Percentiles rank a stretch among this genome's conserved stretches.
Evolutionary conservation across 1,140 invertebrate species (phyloP).

Genomic region (Pectinophora gossypiella): DNA sequence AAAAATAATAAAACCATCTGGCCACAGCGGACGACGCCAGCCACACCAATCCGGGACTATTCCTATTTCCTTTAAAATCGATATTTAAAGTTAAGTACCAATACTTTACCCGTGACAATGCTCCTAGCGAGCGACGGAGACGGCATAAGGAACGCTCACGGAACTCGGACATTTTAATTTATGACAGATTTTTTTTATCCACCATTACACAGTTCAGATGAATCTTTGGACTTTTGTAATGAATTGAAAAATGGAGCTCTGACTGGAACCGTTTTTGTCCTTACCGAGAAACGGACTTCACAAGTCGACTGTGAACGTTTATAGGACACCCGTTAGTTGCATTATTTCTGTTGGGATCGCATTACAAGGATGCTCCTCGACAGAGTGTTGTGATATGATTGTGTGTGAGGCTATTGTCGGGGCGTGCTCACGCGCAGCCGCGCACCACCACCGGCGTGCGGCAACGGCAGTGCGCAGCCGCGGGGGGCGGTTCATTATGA

Average conservation of each 20-base stretch:
- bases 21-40: constrained; percentile 31
- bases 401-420: constrained; percentile 39
- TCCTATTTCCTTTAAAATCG: constrained; percentile 52
- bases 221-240: constrained; percentile 63
- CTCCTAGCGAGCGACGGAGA: constrained; percentile 41
- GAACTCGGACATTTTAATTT: constrained; percentile 69
- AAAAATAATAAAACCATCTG: constrained; percentile 67
- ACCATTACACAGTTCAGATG: constrained; percentile 59
- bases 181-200: constrained; percentile 61
- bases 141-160: constrained; percentile 31
- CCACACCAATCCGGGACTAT: constrained; percentile 49
- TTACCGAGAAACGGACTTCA: constrained; percentile 69
- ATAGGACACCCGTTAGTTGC: constrained; percentile 35
- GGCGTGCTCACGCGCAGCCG: constrained; percentile 34
- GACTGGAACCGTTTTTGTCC: constrained; percentile 52
- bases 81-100: constrained; percentile 66
- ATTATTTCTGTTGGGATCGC: constrained; percentile 41
- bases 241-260: constrained; percentile 64
- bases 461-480: constrained; percentile 24
- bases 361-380: constrained; percentile 45
- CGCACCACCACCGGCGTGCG: constrained; percentile 18
- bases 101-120: constrained; percentile 50
- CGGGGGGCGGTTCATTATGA: constrained; percentile 51
- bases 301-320: constrained; percentile 53
- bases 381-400: constrained; percentile 47